These are phyloP conservation scores for Chiroxiphia lanceolata DNA, from an alignment of 2,797 vertebrate species.

Conservation along the genomic window DNA sequence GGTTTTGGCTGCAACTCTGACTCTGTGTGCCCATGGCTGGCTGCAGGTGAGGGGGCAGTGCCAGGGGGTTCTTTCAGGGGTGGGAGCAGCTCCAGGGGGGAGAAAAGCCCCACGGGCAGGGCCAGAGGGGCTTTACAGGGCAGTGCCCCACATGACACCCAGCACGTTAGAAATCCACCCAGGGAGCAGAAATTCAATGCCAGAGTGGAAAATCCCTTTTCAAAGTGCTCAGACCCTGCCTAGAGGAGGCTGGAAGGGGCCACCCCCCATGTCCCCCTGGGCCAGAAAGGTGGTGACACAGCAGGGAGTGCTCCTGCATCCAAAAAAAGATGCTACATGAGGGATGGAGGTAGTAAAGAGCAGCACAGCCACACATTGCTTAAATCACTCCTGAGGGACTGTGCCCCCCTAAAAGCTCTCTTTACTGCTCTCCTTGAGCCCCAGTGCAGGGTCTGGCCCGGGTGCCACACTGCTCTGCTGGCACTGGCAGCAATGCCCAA, in stretches of 20 bases:
- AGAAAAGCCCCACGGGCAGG: too few species aligned
- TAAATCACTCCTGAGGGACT: background rate
- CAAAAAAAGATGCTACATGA: too few species aligned
- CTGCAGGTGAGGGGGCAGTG: background rate
- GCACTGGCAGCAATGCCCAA: rapidly evolving
- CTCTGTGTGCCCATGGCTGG: background rate
- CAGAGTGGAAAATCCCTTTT: background rate
- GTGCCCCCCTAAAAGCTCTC: too few species aligned
- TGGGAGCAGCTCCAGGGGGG: background rate
- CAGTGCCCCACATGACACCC: background rate
- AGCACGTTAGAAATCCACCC: background rate
- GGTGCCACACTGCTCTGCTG: background rate
- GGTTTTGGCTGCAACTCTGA: too few species aligned
- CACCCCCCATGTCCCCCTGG: too few species aligned
- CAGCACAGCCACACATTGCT: background rate
- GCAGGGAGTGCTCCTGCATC: too few species aligned
- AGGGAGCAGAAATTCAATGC: background rate
- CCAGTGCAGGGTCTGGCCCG: rapidly evolving
- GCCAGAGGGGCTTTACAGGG: too few species aligned
- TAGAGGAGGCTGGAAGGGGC: background rate
- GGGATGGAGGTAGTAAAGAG: too few species aligned
- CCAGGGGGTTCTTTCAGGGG: background rate
- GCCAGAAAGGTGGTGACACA: too few species aligned
- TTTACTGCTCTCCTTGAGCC: background rate
- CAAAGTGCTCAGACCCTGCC: background rate